A percentile compares a stretch with the other conserved stretches of the same genome.
These are phyloP conservation scores for Poecilia wingei DNA, from an alignment of 2,797 vertebrate species.

Conservation along the genomic window DNA sequence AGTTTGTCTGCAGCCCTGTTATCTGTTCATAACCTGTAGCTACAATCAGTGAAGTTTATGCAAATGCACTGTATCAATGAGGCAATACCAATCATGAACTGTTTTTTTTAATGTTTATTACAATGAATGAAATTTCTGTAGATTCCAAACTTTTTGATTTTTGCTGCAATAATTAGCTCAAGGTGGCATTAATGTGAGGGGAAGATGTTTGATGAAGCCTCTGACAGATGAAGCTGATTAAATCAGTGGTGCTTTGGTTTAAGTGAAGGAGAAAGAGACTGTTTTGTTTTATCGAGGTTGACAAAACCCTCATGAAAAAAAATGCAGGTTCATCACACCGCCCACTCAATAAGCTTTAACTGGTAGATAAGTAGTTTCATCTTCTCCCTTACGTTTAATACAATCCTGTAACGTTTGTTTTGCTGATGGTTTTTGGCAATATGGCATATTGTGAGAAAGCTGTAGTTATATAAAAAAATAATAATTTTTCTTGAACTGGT, in stretches of 20 bases:
- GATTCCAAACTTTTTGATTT: not conserved
- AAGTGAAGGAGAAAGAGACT: not conserved
- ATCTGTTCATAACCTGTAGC: not conserved
- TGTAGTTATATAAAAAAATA: not conserved
- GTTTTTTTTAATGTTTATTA: not conserved
- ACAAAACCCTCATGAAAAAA: not conserved
- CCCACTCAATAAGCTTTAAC: not conserved
- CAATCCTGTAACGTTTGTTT: not conserved
- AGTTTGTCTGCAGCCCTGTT: not conserved
- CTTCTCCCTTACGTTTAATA: not conserved
- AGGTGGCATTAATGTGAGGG: not conserved
- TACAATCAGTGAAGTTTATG: not conserved
- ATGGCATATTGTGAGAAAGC: not conserved
- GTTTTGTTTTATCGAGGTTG: not conserved
- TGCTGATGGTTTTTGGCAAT: not conserved
- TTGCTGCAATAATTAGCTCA: not conserved
- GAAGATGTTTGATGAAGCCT: not conserved
- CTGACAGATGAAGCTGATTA: not conserved
- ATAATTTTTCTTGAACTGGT: not conserved
- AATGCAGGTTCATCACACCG: not conserved
- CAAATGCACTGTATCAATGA: not conserved
- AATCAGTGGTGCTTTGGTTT: not conserved
- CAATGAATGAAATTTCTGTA: not conserved
- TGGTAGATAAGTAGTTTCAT: not conserved
- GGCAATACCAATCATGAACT: not conserved